Conservation (phyloP, 2,797 vertebrate species). For the Microcaecilia unicolor region DNA sequence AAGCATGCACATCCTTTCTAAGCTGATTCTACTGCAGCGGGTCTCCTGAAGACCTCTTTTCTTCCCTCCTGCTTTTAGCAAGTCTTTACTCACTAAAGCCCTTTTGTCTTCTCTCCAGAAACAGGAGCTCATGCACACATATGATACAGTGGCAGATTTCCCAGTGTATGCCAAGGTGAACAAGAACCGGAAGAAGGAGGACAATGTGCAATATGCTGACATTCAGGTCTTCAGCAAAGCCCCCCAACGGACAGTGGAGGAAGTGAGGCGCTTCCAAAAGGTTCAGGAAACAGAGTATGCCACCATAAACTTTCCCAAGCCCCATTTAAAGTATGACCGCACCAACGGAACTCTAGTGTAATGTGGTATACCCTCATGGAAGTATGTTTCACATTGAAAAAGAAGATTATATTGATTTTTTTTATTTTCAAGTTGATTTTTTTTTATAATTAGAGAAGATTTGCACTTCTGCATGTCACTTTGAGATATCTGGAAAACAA, state of each 20-base stretch:
- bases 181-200: slow-evolving; percentile 22
- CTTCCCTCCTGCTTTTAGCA: not conserved
- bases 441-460: too few species aligned
- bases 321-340: slow-evolving; percentile 41
- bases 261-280: slow-evolving; percentile 22
- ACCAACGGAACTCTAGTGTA: slow-evolving; percentile 57
- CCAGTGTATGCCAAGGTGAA: slow-evolving; percentile 26
- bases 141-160: slow-evolving; percentile 25
- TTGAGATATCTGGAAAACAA: too few species aligned
- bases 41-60: not conserved
- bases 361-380: too few species aligned
- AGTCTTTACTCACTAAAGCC: not conserved
- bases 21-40: too few species aligned
- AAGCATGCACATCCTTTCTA: too few species aligned
- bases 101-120: too few species aligned
- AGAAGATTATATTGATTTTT: too few species aligned
- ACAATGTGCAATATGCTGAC: slow-evolving; percentile 54
- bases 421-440: too few species aligned
- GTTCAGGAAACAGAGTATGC: slow-evolving; percentile 46
- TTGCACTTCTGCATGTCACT: too few species aligned
- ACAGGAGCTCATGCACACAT: not conserved
- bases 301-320: slow-evolving; percentile 46
- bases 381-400: too few species aligned
- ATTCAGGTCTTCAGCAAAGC: slow-evolving; percentile 42
- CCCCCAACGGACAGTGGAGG: slow-evolving; percentile 2